Evolutionary conservation across 1,140 invertebrate genomes (phyloP).

Genomic region (Psilanteris sp.): DNA sequence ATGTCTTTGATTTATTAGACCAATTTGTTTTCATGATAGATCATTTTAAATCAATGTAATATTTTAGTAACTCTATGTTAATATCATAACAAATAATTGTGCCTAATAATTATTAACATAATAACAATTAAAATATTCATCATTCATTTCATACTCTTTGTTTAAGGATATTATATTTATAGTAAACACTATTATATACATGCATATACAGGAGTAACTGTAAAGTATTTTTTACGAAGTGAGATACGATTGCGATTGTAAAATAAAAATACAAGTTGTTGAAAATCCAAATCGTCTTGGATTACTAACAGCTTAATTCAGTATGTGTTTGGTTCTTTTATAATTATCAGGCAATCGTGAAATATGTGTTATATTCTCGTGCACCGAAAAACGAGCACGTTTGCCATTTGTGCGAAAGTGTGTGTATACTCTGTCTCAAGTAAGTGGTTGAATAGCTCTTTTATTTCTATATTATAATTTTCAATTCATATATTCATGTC

Average conservation of each 20-base stretch:
- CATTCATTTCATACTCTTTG: neutral
- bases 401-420: constrained; percentile 53
- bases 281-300: neutral
- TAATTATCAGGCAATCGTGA: constrained; percentile 32
- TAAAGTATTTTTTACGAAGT: neutral
- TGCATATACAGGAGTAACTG: neutral
- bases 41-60: too few species aligned
- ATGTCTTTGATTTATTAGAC: too few species aligned
- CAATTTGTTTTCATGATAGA: too few species aligned
- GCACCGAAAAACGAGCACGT: constrained; percentile 40
- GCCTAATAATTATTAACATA: constrained; percentile 8
- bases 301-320: neutral
- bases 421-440: constrained; percentile 29
- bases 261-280: neutral
- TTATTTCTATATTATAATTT: too few species aligned
- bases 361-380: constrained; percentile 30
- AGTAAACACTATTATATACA: neutral
- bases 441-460: constrained; percentile 50
- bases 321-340: constrained; percentile 14
- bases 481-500: too few species aligned
- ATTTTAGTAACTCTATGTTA: too few species aligned
- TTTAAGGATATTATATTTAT: neutral
- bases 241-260: neutral
- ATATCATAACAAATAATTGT: constrained; percentile 8
- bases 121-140: neutral